Base-by-base conservation (phyloP, 2,888 invertebrate species). In the Aromia moschata region DNA sequence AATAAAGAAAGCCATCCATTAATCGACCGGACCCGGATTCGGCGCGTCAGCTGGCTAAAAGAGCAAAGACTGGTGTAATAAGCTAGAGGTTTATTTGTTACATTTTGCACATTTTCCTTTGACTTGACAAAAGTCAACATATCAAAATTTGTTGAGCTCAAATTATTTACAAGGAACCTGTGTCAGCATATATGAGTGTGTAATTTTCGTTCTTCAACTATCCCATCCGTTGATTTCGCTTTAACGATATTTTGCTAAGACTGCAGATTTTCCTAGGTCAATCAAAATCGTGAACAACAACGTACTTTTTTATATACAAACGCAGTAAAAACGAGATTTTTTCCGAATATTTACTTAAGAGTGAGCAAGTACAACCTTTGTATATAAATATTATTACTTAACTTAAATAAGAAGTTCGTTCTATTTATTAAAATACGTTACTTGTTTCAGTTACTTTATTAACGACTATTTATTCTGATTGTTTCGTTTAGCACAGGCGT, bases 401-500 rank as follows among this genome's bases (percentile, higher is more conserved):
- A 62, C 61, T 54, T 65, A 66, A 65, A 66, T 68, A 67, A 61
- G 58, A 56, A 56, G 60, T 54, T 58, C 56, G 62, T 65, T 49
- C 38, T 61, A 64, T 58, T 56, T 58, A 62, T 68, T 67, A 56
- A n/a, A 67, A 70, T 71, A 71, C 58, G 58, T 62, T 58, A 56
- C 18, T 67, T 60, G 61, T 67, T 69, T 68, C 56, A 56, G 56
- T 58, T 66, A 64, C n/a, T 68, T 67, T 62, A 61, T 66, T 60
- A n/a, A 7, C n/a, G 3, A 59, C 58, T 58, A 61, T 64, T n/a
- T 68, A 69, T 67, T 65, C 65, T 66, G 56, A 56, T 65, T 70
- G 58, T 68, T 70, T 69, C 67, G 63, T 70, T 69, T 68, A 57
- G 67, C 67, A 64, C 58, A 65, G 56, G 68, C 68, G 65, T 74